Evolutionary conservation across 2,113 vertebrate species (phyloP).

Genomic region (Crotalus helleri): DNA sequence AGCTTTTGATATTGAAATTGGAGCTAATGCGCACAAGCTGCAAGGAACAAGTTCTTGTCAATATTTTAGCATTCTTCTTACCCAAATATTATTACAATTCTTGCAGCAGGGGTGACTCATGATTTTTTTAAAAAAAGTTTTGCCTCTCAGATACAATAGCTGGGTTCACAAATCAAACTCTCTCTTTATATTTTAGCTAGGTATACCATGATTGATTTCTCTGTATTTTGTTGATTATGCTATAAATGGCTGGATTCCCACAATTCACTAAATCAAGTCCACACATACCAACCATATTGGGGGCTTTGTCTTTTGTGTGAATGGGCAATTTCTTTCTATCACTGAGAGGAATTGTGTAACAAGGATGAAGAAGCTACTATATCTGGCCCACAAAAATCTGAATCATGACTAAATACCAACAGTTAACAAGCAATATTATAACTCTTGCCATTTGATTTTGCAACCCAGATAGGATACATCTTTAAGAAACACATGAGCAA

Average conservation of each 20-base stretch:
- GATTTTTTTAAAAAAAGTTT: background rate
- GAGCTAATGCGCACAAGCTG: background rate
- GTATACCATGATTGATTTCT: background rate
- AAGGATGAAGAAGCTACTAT: background rate
- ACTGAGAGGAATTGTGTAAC: background rate
- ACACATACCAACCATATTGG: background rate
- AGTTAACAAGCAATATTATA: background rate
- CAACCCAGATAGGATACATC: background rate
- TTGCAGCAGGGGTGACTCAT: background rate
- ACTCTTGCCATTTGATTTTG: background rate
- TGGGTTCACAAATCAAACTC: background rate
- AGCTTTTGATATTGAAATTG: background rate
- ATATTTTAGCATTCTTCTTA: background rate
- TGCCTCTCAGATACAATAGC: background rate
- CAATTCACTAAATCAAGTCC: background rate
- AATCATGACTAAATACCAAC: background rate
- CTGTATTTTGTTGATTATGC: background rate
- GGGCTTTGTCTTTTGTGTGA: background rate
- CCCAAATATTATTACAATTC: background rate
- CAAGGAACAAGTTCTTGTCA: background rate
- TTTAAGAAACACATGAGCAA: background rate
- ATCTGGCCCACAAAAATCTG: background rate
- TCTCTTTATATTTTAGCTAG: background rate
- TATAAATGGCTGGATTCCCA: background rate
- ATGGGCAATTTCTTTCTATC: background rate